phyloP scores from a whole-genome alignment of 2,888 invertebrate species.

The Lasius platythorax region DNA sequence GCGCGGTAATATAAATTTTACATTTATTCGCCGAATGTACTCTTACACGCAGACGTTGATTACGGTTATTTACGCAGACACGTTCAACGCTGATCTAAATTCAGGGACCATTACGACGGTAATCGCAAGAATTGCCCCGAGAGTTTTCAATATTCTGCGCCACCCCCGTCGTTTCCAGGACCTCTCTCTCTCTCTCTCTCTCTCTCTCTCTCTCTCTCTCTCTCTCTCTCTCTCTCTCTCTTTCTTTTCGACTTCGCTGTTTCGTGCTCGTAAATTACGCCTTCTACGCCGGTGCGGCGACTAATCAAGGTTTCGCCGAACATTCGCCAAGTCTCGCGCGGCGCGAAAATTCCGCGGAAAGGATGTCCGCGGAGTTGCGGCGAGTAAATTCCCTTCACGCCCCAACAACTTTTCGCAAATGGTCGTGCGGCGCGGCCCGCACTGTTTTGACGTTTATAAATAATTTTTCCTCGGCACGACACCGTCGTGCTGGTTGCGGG shows the following conservation, averaged over 20 bases:
- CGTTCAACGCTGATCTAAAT: constrained; percentile 26
- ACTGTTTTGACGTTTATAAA: constrained; percentile 68
- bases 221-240: not conserved
- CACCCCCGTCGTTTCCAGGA: constrained; percentile 16
- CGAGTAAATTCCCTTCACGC: constrained; percentile 60
- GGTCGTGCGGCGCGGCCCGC: not conserved
- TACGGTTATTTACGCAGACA: constrained; percentile 25
- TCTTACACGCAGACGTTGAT: not conserved
- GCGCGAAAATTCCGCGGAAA: constrained; percentile 47
- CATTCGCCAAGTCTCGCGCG: constrained; percentile 7
- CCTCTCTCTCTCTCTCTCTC: not conserved
- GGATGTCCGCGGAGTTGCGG: constrained; percentile 43
- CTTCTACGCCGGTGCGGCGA: constrained; percentile 26
- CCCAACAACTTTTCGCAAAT: constrained; percentile 59
- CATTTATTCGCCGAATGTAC: constrained; percentile 3
- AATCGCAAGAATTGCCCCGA: constrained; percentile 17
- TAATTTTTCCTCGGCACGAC: constrained; percentile 60
- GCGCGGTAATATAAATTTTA: constrained; percentile 33
- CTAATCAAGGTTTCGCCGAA: constrained; percentile 68
- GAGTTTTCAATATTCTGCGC: constrained; percentile 40
- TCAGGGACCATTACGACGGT: constrained; percentile 12
- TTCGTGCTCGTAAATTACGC: constrained; percentile 63
- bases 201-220: not conserved
- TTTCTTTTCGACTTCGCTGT: constrained; percentile 48
- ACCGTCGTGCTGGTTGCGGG: not conserved